Conservation (phyloP, 2,797 vertebrate genomes). For the Anas flavirostris region DNA sequence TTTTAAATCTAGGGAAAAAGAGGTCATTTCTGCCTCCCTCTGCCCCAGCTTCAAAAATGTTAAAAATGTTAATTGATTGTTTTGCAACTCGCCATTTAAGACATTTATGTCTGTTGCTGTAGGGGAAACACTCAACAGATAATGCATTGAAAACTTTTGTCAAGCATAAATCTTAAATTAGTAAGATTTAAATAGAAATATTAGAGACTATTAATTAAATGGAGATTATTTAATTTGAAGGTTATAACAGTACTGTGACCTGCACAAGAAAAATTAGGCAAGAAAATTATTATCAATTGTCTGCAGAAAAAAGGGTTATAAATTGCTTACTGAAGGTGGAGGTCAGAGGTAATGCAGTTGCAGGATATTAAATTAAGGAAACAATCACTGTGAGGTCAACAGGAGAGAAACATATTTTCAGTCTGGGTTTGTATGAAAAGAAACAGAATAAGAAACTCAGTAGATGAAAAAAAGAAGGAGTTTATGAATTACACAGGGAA, state of each 20-base stretch:
- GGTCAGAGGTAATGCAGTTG: not conserved
- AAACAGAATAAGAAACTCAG: not conserved
- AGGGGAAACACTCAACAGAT: slow-evolving; percentile 27
- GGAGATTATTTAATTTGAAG: slow-evolving; percentile 2
- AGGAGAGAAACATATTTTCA: not conserved
- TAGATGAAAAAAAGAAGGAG: not conserved
- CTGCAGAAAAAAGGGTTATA: not conserved
- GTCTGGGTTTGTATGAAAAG: not conserved
- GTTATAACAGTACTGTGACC: not conserved
- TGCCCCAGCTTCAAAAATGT: not conserved
- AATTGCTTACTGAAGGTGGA: not conserved
- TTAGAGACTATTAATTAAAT: not conserved
- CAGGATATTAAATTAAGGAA: slow-evolving; percentile 28
- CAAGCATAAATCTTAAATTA: slow-evolving; percentile 38
- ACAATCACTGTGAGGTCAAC: not conserved
- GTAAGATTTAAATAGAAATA: not conserved
- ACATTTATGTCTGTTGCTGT: slow-evolving; percentile 6
- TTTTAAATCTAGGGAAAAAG: not conserved
- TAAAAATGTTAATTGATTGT: not conserved
- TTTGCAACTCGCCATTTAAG: slow-evolving; percentile 39
- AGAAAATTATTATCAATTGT: slow-evolving; percentile 13
- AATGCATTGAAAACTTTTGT: not conserved
- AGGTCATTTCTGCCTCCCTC: not conserved
- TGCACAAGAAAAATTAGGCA: slow-evolving; percentile 7
- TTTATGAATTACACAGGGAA: not conserved